These are phyloP conservation scores for Microchrysa polita DNA, from an alignment of 2,888 invertebrate genomes.

Conservation along the genomic window DNA sequence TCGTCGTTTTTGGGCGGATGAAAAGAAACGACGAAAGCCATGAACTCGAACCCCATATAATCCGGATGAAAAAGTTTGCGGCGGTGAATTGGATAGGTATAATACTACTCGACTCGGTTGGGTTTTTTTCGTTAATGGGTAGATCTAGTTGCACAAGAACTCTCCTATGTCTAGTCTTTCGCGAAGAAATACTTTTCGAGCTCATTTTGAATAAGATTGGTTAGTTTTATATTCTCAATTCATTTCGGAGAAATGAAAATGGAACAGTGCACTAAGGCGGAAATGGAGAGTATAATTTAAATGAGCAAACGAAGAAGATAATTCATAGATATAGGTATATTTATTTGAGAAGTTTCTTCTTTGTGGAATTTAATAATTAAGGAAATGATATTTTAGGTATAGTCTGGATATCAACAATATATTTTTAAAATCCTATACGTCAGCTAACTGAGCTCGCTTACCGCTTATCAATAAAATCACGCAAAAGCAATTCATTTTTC, in stretches of 20 bases:
- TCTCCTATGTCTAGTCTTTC: background rate
- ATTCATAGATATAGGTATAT: background rate
- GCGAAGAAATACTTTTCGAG: background rate
- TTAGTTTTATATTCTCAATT: conserved; percentile 27
- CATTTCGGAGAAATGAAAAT: conserved; percentile 10
- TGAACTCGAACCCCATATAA: conserved; percentile 28
- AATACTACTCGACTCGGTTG: too few species aligned
- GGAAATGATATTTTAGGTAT: too few species aligned
- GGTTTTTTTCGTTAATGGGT: background rate
- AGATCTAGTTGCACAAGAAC: background rate
- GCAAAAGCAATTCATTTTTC: too few species aligned
- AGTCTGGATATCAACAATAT: too few species aligned
- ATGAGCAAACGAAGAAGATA: conserved; percentile 3
- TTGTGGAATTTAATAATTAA: too few species aligned
- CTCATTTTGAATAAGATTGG: background rate
- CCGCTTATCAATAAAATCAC: too few species aligned
- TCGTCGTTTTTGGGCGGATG: background rate
- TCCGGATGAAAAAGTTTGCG: conserved; percentile 20
- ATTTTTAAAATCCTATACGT: too few species aligned
- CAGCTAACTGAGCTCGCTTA: too few species aligned
- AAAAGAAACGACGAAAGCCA: conserved; percentile 27
- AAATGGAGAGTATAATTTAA: background rate
- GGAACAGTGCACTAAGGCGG: background rate
- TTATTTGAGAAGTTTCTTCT: too few species aligned
- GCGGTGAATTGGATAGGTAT: conserved; percentile 40